A percentile compares a stretch with the other conserved stretches of the same genome.
Conservation (phyloP, 2,113 vertebrate species). For the Crotalus tigris region DNA sequence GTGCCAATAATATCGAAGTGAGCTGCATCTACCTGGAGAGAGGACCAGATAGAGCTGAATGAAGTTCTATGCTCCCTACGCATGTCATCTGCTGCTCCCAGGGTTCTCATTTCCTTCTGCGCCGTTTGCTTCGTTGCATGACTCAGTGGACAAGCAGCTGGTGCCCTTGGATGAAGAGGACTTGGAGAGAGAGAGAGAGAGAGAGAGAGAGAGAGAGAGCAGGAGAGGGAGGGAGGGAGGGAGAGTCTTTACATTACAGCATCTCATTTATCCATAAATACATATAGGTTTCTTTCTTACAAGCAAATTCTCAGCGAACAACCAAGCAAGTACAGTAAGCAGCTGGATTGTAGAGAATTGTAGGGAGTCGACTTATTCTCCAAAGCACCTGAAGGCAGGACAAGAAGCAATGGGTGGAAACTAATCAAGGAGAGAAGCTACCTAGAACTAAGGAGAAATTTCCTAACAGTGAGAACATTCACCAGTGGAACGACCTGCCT, state of each 20-base stretch:
- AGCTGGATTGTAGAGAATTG: not conserved
- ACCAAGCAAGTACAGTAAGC: not conserved
- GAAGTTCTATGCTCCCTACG: slow-evolving; percentile 70
- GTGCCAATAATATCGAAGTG: slow-evolving; percentile 75
- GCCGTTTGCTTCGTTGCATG: slow-evolving; percentile 72
- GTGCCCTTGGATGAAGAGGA: slow-evolving; percentile 66
- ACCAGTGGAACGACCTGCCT: too few relatives aligned
- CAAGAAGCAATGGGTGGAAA: not conserved
- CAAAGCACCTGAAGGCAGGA: not conserved
- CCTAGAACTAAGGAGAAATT: not conserved
- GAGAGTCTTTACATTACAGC: slow-evolving; percentile 26
- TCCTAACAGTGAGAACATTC: not conserved
- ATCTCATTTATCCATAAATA: slow-evolving; percentile 30
- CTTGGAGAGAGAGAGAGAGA: slow-evolving; percentile 39
- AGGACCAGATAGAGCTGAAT: slow-evolving; percentile 64
- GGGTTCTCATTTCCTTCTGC: slow-evolving; percentile 80
- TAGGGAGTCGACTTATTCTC: not conserved
- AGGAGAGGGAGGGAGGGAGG: slow-evolving; percentile 40
- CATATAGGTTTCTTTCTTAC: not conserved
- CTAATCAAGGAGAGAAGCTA: not conserved
- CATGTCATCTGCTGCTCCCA: slow-evolving; percentile 75
- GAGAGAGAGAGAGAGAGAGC: slow-evolving; percentile 9
- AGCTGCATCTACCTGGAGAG: slow-evolving; percentile 72
- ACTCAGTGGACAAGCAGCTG: slow-evolving; percentile 70
- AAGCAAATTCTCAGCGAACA: slow-evolving; percentile 9